A percentile compares a stretch with the other conserved stretches of the same genome.
Evolutionary conservation across 2,888 invertebrate species (phyloP).

Genomic region (Ypsolopha scabrella): DNA sequence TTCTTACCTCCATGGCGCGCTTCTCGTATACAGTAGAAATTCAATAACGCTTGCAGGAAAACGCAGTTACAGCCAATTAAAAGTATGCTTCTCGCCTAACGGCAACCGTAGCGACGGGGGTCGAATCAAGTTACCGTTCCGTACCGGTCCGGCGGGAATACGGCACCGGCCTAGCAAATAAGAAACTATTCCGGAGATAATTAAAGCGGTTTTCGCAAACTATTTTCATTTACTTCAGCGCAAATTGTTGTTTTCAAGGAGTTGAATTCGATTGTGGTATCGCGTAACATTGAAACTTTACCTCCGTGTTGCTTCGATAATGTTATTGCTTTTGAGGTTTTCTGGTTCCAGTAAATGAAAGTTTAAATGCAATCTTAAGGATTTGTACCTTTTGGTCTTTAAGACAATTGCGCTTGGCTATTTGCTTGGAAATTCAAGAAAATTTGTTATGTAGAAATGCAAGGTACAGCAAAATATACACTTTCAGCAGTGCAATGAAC

Average conservation of each 20-base stretch:
- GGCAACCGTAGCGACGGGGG: conserved; percentile 13
- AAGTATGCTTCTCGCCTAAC: conserved; percentile 61
- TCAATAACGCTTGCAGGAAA: conserved; percentile 64
- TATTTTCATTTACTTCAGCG: conserved; percentile 28
- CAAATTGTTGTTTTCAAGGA: conserved; percentile 3
- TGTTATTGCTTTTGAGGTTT: too few species aligned
- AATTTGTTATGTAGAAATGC: not conserved
- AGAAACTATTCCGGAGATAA: conserved; percentile 36
- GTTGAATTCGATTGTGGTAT: conserved; percentile 3
- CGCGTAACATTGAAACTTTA: conserved; percentile 5
- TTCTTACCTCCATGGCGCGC: conserved; percentile 24
- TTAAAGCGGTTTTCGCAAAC: conserved; percentile 32
- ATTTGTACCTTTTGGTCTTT: too few species aligned
- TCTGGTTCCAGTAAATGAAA: too few species aligned
- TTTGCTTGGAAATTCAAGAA: too few species aligned
- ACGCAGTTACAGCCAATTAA: conserved; percentile 67
- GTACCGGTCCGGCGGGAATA: conserved; percentile 24
- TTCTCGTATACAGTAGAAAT: conserved; percentile 32
- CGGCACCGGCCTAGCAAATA: conserved; percentile 46
- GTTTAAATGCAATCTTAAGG: too few species aligned
- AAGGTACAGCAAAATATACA: not conserved
- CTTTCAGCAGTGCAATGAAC: not conserved
- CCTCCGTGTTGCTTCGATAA: not conserved
- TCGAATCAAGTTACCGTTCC: conserved; percentile 46
- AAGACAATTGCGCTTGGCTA: too few species aligned